Evolutionary conservation across 1,140 invertebrate genomes (phyloP).

Genomic region (Ridgeia piscesae): DNA sequence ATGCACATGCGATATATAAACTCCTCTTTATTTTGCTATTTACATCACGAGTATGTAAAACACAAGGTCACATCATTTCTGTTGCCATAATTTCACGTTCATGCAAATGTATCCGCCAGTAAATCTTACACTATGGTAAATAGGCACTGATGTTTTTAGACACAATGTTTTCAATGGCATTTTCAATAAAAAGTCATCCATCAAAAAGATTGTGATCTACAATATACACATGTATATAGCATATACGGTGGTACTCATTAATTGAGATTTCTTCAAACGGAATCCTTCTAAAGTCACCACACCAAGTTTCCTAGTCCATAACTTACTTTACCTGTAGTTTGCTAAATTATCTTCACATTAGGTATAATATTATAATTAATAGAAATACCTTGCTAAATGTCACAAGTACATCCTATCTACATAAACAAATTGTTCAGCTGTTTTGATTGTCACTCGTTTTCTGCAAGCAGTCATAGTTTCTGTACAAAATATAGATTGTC

Average conservation of each 20-base stretch:
- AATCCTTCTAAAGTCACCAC: background rate
- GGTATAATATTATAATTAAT: background rate
- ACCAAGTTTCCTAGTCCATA: background rate
- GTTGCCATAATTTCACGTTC: no score
- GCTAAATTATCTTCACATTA: background rate
- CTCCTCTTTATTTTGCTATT: background rate
- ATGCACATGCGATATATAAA: background rate
- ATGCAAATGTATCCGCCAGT: no score
- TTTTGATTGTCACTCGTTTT: background rate
- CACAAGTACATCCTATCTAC: background rate
- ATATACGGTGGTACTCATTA: background rate
- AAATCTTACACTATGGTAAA: no score
- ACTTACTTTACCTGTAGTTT: background rate
- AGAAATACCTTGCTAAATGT: background rate
- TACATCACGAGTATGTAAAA: background rate
- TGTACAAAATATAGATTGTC: slow-evolving; percentile 6
- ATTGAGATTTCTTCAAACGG: background rate
- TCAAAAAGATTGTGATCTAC: no score
- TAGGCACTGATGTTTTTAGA: no score
- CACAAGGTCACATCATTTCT: no score
- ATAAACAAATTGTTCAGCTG: background rate
- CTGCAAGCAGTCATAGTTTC: background rate
- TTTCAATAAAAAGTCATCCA: no score
- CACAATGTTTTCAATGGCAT: no score
- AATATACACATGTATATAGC: background rate